phyloP scores from a whole-genome alignment of 2,797 vertebrate species.

The Graptemys geographica region DNA sequence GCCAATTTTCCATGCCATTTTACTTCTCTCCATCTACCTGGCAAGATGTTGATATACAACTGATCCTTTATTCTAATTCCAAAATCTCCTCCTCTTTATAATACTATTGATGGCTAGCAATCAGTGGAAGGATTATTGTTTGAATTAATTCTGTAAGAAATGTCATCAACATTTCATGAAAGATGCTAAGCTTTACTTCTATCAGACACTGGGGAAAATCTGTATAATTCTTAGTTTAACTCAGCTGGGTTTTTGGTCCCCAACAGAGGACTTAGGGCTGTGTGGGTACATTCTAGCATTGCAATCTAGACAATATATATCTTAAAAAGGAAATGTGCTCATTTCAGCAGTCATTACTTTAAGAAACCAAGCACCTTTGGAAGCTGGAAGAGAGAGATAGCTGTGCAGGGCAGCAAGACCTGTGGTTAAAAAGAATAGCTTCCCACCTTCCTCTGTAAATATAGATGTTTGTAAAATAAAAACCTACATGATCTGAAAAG shows the following conservation, averaged over 20 bases:
- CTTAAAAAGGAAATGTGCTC: background rate
- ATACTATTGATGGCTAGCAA: background rate
- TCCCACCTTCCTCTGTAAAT: background rate
- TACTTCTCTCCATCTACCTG: constrained; percentile 40
- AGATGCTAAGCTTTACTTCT: background rate
- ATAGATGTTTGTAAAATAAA: background rate
- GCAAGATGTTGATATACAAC: constrained; percentile 10
- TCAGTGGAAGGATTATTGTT: constrained; percentile 31
- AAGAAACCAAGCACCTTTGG: background rate
- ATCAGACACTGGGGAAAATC: background rate
- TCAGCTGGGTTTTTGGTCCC: background rate
- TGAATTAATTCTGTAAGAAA: constrained; percentile 34
- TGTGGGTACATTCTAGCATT: background rate
- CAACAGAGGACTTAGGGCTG: background rate
- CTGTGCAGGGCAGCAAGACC: background rate
- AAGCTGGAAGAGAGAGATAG: background rate
- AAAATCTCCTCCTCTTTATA: constrained; percentile 33
- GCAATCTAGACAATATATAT: background rate
- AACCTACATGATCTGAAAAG: background rate
- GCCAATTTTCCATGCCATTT: background rate
- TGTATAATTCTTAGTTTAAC: constrained; percentile 5
- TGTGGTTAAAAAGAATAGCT: background rate
- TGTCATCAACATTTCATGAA: background rate
- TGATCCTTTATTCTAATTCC: constrained; percentile 22
- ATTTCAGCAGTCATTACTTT: background rate